Conservation (phyloP, 2,113 vertebrate species). For the Malaclemys terrapin region DNA sequence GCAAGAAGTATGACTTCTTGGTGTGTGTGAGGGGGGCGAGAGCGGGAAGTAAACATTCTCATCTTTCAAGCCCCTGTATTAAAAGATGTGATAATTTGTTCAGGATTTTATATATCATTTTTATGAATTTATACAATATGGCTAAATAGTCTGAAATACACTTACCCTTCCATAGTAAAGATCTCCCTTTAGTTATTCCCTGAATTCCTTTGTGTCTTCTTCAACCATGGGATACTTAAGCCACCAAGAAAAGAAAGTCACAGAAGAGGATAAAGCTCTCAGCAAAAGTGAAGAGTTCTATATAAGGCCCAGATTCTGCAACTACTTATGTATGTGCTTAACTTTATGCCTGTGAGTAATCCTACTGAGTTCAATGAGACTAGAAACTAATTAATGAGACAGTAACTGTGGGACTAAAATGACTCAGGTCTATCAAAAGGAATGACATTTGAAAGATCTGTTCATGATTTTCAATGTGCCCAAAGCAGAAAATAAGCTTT, state of each 20-base stretch:
- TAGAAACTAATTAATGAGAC: neutral
- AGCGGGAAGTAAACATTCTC: neutral
- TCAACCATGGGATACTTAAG: neutral
- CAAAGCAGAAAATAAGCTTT: neutral
- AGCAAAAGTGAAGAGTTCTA: neutral
- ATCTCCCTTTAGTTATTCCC: neutral
- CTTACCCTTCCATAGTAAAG: neutral
- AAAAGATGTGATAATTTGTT: neutral
- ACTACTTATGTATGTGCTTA: neutral
- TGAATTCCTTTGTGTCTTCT: neutral
- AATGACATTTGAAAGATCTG: neutral
- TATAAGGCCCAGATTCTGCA: neutral
- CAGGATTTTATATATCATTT: neutral
- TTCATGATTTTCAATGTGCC: neutral
- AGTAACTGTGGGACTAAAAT: neutral
- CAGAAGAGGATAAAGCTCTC: neutral
- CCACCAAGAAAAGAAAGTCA: neutral
- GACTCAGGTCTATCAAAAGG: neutral
- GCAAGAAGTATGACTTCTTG: neutral
- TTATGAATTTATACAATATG: neutral
- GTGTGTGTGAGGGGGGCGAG: neutral
- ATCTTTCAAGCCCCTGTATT: neutral
- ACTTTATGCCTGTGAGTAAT: neutral
- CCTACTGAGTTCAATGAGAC: neutral
- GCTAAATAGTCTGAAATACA: neutral